These are phyloP conservation scores for Villa cingulata DNA, from an alignment of 2,888 invertebrate species.

Conservation along the genomic window DNA sequence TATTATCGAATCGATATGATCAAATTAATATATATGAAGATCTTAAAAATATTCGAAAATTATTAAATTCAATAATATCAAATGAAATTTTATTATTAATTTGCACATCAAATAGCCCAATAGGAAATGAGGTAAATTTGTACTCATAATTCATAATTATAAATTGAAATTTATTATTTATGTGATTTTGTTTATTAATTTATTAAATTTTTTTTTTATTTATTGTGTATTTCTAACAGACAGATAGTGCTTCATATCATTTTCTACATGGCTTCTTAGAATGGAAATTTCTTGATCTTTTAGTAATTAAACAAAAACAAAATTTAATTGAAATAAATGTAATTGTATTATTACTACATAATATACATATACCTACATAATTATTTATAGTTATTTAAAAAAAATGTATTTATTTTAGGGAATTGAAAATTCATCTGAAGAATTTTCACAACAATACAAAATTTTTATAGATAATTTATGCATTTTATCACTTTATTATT, in stretches of 20 bases:
- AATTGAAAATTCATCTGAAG: not conserved
- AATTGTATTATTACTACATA: no score
- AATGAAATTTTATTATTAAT: not conserved
- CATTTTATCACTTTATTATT: constrained; percentile 22
- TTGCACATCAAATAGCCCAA: not conserved
- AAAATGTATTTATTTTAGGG: not conserved
- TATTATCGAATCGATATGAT: not conserved
- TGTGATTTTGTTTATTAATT: no score
- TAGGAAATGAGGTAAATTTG: not conserved
- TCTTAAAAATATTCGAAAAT: not conserved
- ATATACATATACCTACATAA: no score
- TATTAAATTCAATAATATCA: not conserved
- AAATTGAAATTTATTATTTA: no score
- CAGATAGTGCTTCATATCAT: constrained; percentile 29
- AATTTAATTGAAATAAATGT: not conserved
- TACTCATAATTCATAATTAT: no score
- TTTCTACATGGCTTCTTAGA: constrained; percentile 32
- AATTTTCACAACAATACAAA: constrained; percentile 18
- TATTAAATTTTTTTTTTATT: not conserved
- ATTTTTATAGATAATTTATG: constrained; percentile 22
- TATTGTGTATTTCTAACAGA: constrained; percentile 7
- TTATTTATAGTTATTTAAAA: no score
- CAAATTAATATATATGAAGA: not conserved
- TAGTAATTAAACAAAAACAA: constrained; percentile 2
- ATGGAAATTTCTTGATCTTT: constrained; percentile 31